Evolutionary conservation across 2,797 vertebrate species (phyloP).

Genomic region (Siniperca obscura): DNA sequence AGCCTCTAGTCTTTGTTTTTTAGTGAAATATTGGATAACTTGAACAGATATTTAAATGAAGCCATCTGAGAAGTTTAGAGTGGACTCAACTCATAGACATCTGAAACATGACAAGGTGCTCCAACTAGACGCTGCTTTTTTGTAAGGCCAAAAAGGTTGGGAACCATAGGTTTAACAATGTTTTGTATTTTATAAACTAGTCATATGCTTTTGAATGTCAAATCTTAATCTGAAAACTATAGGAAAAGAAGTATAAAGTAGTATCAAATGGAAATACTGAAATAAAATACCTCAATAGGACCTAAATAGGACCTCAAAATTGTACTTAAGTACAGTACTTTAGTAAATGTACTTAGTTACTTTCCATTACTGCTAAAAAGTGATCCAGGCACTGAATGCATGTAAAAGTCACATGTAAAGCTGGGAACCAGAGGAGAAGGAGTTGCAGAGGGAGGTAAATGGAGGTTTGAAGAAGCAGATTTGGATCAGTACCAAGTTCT

Average conservation of each 20-base stretch:
- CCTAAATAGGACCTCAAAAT: too few species aligned
- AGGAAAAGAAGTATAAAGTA: background rate
- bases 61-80: background rate
- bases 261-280: background rate
- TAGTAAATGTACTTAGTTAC: background rate
- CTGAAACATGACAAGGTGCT: background rate
- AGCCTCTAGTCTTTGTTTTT: too few species aligned
- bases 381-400: background rate
- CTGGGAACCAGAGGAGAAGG: background rate
- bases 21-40: background rate
- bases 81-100: background rate
- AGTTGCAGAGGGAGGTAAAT: slow-evolving; percentile 11
- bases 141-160: background rate
- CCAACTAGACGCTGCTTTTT: background rate
- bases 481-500: slow-evolving; percentile 32
- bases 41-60: background rate
- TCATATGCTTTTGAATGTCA: background rate
- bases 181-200: background rate
- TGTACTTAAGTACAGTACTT: background rate
- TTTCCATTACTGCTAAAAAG: background rate
- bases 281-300: too few species aligned
- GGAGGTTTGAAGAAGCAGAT: slow-evolving; percentile 23
- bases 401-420: background rate
- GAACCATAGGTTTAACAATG: background rate
- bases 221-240: background rate